phyloP scores from a whole-genome alignment of 2,113 vertebrate genomes.

The Malurus elegans region DNA sequence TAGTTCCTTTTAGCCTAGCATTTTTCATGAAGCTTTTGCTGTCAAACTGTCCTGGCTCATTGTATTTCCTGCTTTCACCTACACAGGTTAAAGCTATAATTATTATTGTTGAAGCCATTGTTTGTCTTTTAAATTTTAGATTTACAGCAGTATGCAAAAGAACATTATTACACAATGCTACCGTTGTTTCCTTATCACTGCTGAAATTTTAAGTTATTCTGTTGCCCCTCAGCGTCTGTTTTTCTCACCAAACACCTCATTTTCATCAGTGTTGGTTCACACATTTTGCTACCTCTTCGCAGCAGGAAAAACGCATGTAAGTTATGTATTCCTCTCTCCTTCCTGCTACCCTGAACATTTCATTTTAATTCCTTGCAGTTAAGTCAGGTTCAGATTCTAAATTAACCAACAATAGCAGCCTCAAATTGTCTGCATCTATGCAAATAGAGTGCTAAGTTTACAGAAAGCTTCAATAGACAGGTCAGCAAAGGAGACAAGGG shows the following conservation, averaged over 20 bases:
- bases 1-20: too few species aligned
- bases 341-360: neutral
- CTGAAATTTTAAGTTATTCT: neutral
- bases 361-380: neutral
- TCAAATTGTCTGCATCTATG: neutral
- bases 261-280: neutral
- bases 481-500: conserved; percentile 13
- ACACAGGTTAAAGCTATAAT: too few species aligned
- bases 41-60: too few species aligned
- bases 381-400: neutral
- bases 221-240: neutral
- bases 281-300: neutral
- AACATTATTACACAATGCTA: neutral
- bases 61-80: too few species aligned
- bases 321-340: neutral
- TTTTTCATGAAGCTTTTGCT: too few species aligned
- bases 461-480: conserved; percentile 1
- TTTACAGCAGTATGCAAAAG: neutral
- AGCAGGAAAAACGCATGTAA: neutral
- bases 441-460: neutral
- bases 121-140: too few species aligned
- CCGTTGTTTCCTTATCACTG: neutral
- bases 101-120: too few species aligned
- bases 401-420: neutral
- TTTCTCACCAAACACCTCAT: neutral